phyloP scores from a whole-genome alignment of 1,140 invertebrate genomes.

The Lethrus apterus region DNA sequence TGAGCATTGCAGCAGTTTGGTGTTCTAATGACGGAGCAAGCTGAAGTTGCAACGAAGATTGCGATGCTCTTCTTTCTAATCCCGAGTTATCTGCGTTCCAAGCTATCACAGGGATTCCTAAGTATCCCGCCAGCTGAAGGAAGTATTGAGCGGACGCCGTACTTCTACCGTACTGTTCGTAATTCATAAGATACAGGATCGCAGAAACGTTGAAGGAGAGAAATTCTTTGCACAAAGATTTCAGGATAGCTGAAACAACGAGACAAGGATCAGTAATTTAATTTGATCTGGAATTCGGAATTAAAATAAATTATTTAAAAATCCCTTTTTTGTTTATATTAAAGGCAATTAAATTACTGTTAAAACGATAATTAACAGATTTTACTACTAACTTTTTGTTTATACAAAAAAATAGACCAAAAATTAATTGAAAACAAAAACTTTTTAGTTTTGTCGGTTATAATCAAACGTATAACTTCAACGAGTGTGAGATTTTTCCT shows the following conservation, averaged over 20 bases:
- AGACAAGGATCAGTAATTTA: no score
- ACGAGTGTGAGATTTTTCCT: no score
- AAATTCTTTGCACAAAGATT: constrained; percentile 82
- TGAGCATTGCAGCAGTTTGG: constrained; percentile 88
- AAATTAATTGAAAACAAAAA: no score
- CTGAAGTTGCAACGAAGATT: constrained; percentile 79
- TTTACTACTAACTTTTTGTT: no score
- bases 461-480: no score
- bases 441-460: no score
- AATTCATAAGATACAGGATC: constrained; percentile 90
- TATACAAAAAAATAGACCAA: no score
- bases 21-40: constrained; percentile 89
- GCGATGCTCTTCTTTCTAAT: constrained; percentile 63
- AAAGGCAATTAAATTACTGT: no score
- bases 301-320: constrained; percentile 6
- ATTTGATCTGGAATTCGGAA: constrained; percentile 13
- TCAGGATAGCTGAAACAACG: constrained; percentile 68
- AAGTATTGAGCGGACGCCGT: constrained; percentile 91
- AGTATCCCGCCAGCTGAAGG: constrained; percentile 66
- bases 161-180: constrained; percentile 78
- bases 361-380: no score
- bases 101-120: constrained; percentile 82
- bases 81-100: constrained; percentile 91
- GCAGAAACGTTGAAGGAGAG: constrained; percentile 81
- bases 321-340: no score